These are phyloP conservation scores for Octopus bimaculoides DNA, from an alignment of 1,140 invertebrate species.

Conservation along the genomic window DNA sequence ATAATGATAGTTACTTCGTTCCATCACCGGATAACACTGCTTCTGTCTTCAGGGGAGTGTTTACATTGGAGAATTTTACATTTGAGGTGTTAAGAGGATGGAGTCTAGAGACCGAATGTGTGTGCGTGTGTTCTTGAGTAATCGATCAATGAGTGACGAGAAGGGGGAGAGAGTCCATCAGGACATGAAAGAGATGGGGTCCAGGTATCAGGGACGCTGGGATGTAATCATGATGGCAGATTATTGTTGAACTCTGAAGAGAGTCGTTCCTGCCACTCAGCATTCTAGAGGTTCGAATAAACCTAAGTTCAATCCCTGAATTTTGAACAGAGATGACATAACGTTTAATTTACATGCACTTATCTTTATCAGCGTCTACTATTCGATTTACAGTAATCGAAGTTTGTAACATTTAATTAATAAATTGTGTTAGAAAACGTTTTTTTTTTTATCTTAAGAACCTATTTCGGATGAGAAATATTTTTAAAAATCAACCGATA, in stretches of 20 bases:
- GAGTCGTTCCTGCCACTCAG: not conserved
- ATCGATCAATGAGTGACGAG: not conserved
- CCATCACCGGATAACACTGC: too few species aligned
- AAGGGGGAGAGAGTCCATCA: not conserved
- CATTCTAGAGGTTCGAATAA: not conserved
- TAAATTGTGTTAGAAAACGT: not conserved
- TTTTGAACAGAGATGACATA: not conserved
- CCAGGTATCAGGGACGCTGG: not conserved
- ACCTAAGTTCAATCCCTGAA: not conserved
- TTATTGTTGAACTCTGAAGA: not conserved
- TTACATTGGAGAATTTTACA: too few species aligned
- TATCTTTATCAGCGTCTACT: not conserved
- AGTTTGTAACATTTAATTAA: not conserved
- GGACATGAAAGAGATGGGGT: not conserved
- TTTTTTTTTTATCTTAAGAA: not conserved
- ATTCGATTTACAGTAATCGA: not conserved
- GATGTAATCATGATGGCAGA: not conserved
- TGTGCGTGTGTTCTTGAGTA: too few species aligned
- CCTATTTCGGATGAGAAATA: not conserved
- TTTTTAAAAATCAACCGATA: not conserved
- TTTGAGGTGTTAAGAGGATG: too few species aligned
- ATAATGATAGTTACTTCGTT: too few species aligned
- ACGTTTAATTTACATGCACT: not conserved
- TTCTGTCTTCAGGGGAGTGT: too few species aligned
- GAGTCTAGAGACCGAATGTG: too few species aligned